These are phyloP conservation scores for Apomyelois bistriatella DNA, from an alignment of 2,888 invertebrate genomes.

Conservation along the genomic window DNA sequence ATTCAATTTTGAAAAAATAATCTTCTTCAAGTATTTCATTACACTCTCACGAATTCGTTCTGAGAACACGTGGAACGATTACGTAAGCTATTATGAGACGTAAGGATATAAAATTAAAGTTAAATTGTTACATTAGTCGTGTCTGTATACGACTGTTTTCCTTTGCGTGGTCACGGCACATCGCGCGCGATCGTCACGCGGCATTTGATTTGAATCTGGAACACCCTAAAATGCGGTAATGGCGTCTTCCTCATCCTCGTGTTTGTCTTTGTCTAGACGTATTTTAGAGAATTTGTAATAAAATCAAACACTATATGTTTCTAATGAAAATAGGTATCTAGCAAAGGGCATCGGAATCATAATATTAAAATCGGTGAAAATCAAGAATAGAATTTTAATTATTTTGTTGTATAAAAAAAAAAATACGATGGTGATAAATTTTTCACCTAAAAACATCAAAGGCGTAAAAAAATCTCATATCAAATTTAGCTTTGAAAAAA, in stretches of 20 bases:
- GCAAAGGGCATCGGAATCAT: no score
- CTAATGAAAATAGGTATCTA: no score
- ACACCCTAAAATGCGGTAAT: conserved; percentile 64
- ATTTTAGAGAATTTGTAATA: background rate
- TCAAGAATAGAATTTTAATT: background rate
- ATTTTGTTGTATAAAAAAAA: no score
- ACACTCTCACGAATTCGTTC: conserved; percentile 38
- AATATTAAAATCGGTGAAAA: background rate
- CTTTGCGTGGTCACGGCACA: conserved; percentile 45
- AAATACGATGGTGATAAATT: no score
- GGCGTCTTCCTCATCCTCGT: conserved; percentile 45
- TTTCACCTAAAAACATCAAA: no score
- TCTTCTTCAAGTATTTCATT: conserved; percentile 27
- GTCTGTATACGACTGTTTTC: conserved; percentile 32
- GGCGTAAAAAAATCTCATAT: no score
- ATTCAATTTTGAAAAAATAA: conserved; percentile 17
- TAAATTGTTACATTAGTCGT: conserved; percentile 16
- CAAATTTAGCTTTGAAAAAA: background rate
- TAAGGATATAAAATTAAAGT: conserved; percentile 22
- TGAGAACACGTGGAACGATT: conserved; percentile 38
- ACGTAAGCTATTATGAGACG: conserved; percentile 19
- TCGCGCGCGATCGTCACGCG: conserved; percentile 61
- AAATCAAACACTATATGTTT: background rate
- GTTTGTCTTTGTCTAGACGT: conserved; percentile 24
- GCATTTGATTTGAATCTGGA: conserved; percentile 71